Base-by-base conservation (phyloP, 1,140 invertebrate species). In the Cylas formicarius region DNA sequence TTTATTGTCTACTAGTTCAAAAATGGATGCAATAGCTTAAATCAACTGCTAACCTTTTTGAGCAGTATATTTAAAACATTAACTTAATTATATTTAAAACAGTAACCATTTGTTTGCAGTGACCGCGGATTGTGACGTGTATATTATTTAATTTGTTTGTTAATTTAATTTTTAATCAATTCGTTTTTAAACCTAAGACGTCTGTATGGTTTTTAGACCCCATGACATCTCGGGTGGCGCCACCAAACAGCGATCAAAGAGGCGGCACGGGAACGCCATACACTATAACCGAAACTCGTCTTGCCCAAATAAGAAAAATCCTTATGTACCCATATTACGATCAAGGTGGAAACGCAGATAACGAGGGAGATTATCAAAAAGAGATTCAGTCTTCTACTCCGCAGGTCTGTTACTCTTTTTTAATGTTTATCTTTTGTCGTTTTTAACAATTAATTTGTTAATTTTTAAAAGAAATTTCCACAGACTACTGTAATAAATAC, bases 301-400 rank as follows among this genome's bases (percentile, higher is more conserved):
- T 90, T 16, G 60, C 63, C 10, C 71, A 80, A 52, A 81, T 91
- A 34, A 68, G 89, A 18, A 67, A 69, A 1, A 68, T 85, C 54
- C 82, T 90, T 45, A 74, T 91, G 72, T 93, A 91, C 58, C 90
- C 87, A 74, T 93, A 78, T 67, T 91, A 82, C 55, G 86, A 91
- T 61, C 72, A 75, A 51, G 86, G 86, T 3, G 80, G 79, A 13
- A 58, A 57, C 29, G 74, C 75, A n/a, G 77, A 83, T 32, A 74
- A 80, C 43, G 68, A 72, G 9, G 88, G 86, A 2, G 88, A 92
- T 67, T 86, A 81, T 57, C 86, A 91, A 64, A 77, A 72, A 10
- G 77, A 88, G 60, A 86, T 93, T 20, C 86, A 89, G 57, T 74
- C 79, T 4, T 88, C 86, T 7, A 84, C 78, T 26, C 79, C 86